A percentile compares a stretch with the other conserved stretches of the same genome.
These are phyloP conservation scores for Stegodyphus dumicola DNA, from an alignment of 1,140 invertebrate species.

Conservation along the genomic window DNA sequence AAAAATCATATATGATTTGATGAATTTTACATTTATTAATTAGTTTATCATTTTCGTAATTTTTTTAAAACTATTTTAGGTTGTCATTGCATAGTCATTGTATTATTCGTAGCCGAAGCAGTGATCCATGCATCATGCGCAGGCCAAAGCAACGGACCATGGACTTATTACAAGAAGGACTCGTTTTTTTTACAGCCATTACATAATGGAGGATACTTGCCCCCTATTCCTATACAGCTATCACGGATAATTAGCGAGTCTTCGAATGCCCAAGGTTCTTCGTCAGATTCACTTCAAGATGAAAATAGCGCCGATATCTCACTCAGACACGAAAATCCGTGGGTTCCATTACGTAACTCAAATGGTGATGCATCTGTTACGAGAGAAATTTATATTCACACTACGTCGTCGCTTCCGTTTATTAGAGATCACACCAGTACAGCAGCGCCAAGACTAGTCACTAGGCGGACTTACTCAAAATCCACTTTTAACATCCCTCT, in stretches of 20 bases:
- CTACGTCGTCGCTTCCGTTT: not conserved
- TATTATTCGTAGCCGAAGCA: not conserved
- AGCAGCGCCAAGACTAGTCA: not conserved
- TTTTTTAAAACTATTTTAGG: not conserved
- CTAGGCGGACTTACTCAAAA: not conserved
- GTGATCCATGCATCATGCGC: conserved; percentile 7
- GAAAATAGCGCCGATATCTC: too few relatives aligned
- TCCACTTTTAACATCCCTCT: conserved; percentile 28
- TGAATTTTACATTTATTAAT: too few relatives aligned
- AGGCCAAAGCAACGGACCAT: not conserved
- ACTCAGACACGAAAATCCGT: not conserved
- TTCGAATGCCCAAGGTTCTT: not conserved
- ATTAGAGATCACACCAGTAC: too few relatives aligned
- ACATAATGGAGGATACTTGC: conserved; percentile 34
- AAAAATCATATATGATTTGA: too few relatives aligned
- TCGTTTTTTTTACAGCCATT: conserved; percentile 8
- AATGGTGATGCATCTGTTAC: not conserved
- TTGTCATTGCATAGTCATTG: conserved; percentile 4
- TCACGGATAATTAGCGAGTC: not conserved
- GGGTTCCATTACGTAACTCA: conserved; percentile 5
- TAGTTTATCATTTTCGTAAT: too few relatives aligned
- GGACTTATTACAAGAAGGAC: not conserved
- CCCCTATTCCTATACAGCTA: conserved; percentile 15
- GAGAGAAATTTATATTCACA: not conserved
- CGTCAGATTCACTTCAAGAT: not conserved